Base-by-base conservation (phyloP, 2,113 vertebrate genomes). In the Gallinago jamesoni region DNA sequence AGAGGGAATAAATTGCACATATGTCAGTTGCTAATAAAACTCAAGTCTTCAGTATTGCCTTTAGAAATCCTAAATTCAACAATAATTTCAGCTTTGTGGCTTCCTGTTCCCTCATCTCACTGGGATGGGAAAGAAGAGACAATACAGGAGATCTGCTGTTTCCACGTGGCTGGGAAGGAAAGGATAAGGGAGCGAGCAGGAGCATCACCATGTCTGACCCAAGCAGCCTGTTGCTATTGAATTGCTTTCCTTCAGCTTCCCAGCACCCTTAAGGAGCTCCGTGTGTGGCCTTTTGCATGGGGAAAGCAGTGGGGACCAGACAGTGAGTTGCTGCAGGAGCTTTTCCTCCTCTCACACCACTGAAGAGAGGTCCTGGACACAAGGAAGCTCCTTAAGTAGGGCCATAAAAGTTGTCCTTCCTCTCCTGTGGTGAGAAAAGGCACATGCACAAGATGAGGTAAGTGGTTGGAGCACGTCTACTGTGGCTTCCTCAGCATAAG, bases 241-340 rank as follows among this genome's bases (percentile, higher is more conserved):
- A 33, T 5, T 13, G 23, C 14, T 90, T 63, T 69, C 12, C 31
- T 72, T 67, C 31, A 77, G 17, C 18, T 84, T 78, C 20, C 41
- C 1, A 0, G 19, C 19, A 63, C 31, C 3, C 1, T 53, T 63
- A 60, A 60, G n/a, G 28, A 16, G 63, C 9, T 3, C 13, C 4
- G 0, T 19, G 2, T 28, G 31, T 7, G 35, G 15, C 9, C 57
- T 67, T 70, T 53, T 57, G 47, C 37, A 25, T 24, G 30, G 52
- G 9, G 20, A 4, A 62, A 28, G 20, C 30, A 10, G 7, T 48
- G 62, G 17, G 24, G 33, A 72, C 6, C 11, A 57, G 39, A 37
- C 9, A 7, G 1, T 35, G 37, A 92, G 31, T 19, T 33, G 15
- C 68, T 76, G 11, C 9, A 2, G 7, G 37, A 64, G 17, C 4